Percentiles rank a stretch among this genome's conserved stretches.
These are phyloP conservation scores for Chloroceryle amazona DNA, from an alignment of 2,797 vertebrate species.

Conservation along the genomic window DNA sequence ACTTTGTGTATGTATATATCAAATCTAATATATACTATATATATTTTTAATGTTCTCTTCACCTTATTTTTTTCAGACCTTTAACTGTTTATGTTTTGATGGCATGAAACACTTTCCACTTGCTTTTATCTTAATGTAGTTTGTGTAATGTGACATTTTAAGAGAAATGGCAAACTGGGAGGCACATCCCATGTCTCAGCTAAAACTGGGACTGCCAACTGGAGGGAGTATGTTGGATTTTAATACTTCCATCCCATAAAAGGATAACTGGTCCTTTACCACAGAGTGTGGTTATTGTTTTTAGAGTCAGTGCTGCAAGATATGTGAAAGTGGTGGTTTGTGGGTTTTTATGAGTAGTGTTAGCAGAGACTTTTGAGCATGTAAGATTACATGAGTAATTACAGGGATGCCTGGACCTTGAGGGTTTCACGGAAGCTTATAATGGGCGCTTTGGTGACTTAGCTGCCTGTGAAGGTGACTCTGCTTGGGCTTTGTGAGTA, in stretches of 20 bases:
- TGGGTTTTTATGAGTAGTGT: neutral
- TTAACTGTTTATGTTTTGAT: neutral
- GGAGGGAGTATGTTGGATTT: neutral
- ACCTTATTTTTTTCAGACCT: neutral
- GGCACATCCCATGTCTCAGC: neutral
- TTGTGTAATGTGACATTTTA: neutral
- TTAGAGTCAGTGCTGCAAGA: neutral
- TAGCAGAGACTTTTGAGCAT: neutral
- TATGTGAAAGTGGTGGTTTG: neutral
- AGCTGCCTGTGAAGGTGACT: neutral
- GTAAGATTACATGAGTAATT: neutral
- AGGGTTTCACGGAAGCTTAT: neutral
- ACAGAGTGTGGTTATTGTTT: neutral
- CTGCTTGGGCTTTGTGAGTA: neutral
- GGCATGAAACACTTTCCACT: neutral
- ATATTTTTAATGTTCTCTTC: neutral
- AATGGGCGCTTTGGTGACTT: neutral
- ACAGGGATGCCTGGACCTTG: neutral
- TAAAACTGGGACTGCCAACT: neutral
- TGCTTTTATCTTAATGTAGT: neutral
- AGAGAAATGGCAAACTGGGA: neutral
- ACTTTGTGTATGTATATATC: neutral
- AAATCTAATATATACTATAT: neutral
- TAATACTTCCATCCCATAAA: neutral
- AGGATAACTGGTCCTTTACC: neutral